phyloP scores from a whole-genome alignment of 2,888 invertebrate genomes.

The Himalopsyche kuldschensis region DNA sequence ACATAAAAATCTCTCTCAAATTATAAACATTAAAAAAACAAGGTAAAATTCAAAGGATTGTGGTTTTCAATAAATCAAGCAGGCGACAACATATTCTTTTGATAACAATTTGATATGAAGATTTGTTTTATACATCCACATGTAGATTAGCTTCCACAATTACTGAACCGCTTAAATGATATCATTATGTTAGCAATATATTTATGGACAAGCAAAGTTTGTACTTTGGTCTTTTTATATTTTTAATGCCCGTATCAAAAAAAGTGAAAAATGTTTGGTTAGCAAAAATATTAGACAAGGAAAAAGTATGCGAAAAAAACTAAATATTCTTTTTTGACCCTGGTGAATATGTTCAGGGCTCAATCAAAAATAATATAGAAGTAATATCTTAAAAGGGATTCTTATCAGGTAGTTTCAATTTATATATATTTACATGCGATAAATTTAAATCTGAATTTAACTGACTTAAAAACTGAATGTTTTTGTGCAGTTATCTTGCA shows the following conservation, averaged over 20 bases:
- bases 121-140: not conserved
- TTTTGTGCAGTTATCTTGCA: not conserved
- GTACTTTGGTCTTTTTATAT: not conserved
- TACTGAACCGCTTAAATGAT: not conserved
- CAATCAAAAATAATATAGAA: not conserved
- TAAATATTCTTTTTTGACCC: not conserved
- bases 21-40: too few relatives aligned
- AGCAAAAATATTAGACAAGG: too few relatives aligned
- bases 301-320: too few relatives aligned
- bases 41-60: too few relatives aligned
- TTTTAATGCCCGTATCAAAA: not conserved
- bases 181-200: not conserved
- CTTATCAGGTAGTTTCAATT: not conserved
- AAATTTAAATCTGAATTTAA: not conserved
- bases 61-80: too few relatives aligned
- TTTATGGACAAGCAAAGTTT: not conserved
- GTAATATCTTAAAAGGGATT: not conserved
- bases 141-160: not conserved
- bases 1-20: too few relatives aligned
- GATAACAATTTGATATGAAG: too few relatives aligned
- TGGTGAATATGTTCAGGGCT: not conserved
- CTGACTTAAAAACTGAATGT: not conserved
- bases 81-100: too few relatives aligned
- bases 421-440: not conserved
- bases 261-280: too few relatives aligned